Evolutionary conservation across 2,888 invertebrate species (phyloP).

Genomic region (Shargacucullia verbasci): DNA sequence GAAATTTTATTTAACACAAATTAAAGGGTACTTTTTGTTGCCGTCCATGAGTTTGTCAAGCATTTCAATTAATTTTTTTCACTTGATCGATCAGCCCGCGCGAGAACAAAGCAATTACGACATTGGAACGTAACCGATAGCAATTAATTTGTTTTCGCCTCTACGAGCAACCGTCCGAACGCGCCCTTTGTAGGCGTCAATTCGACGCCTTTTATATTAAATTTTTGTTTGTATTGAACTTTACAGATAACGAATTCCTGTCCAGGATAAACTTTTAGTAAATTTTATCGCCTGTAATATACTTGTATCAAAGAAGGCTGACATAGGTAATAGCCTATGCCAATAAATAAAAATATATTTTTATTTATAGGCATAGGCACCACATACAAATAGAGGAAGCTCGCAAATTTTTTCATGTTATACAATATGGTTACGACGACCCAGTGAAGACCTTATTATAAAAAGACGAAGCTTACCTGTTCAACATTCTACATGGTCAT

Average conservation of each 20-base stretch:
- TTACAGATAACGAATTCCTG: conserved; percentile 54
- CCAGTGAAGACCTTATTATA: too few relatives aligned
- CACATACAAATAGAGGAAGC: too few relatives aligned
- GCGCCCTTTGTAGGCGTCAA: conserved; percentile 78
- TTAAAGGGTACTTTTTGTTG: conserved; percentile 55
- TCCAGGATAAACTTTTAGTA: conserved; percentile 23
- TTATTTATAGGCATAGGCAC: too few relatives aligned
- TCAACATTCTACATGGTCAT: too few relatives aligned
- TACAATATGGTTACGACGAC: too few relatives aligned
- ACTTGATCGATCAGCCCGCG: conserved; percentile 81
- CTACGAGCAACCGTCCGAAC: conserved; percentile 75
- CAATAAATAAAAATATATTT: too few relatives aligned
- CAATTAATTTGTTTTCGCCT: conserved; percentile 87
- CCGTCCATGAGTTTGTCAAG: conserved; percentile 68
- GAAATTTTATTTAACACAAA: conserved; percentile 43
- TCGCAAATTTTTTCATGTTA: too few relatives aligned
- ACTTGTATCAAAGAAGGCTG: not conserved
- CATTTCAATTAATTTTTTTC: conserved; percentile 87
- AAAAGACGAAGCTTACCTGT: too few relatives aligned
- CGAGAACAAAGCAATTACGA: conserved; percentile 86
- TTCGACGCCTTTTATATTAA: conserved; percentile 79
- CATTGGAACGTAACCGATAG: conserved; percentile 83
- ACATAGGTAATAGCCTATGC: too few relatives aligned
- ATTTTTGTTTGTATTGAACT: conserved; percentile 71
- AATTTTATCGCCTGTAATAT: conserved; percentile 24